Base-by-base conservation (phyloP, 53 echinoderm and acorn worm genomes). In the Luidia sarsii region DNA sequence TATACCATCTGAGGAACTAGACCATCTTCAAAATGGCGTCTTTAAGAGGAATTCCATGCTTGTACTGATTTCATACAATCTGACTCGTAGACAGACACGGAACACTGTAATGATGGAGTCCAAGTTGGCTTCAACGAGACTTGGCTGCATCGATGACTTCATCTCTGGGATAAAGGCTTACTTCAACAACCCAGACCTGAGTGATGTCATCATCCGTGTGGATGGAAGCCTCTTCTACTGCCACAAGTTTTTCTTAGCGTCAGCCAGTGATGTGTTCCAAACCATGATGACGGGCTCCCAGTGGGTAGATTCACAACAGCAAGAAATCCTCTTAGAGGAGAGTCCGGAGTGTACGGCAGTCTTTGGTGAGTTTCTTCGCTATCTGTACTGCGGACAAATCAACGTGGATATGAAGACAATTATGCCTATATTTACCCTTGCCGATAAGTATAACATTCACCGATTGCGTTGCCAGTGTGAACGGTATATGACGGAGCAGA, bases 231-330 rank as follows among this genome's bases (percentile, higher is more conserved):
- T 45, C 16, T 88, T 55, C 50, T 56, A 83, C 50, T 82, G 82
- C 32, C 88, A 88, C 75, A 88, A 88, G 83, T 88, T 88, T 39
- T 81, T 88, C 48, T 29, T 83, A 23, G 75, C 82, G 6, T 64
- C 74, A 39, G 63, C 88, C 24, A 82, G 88, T 20, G 75, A 88
- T 39, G 88, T 88, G 21, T 82, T 88, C 39, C 79, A 74, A 37
- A 88, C 88, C 13, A 88, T 82, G 82, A 37, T 82, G 50, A 82
- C 82, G 7, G 81, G 55, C 2, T 64, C 67, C 0, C 72, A 82
- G 8, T 88, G 88, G 88, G 16, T 65, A 3, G 88, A 88, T 53
- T 88, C 88, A 2, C 74, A 65, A 28, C 72, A 62, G 31, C 65
- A 64, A 33, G 67, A 74, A 22, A 71, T 83, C 14, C 18, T 73